Conservation (phyloP, 2,797 vertebrate genomes). For the Agapornis canus region DNA sequence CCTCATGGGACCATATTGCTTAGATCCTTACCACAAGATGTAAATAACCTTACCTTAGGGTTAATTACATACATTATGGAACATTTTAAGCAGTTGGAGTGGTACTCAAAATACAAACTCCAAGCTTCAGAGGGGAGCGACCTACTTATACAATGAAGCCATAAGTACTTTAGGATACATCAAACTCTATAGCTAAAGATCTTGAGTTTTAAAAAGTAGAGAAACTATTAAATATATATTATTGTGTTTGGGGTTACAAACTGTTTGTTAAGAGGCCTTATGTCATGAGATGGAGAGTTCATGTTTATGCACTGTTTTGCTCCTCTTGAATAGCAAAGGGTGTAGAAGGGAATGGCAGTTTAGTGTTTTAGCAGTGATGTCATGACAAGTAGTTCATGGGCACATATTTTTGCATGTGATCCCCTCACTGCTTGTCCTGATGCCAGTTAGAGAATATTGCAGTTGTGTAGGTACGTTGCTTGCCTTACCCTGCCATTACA, state of each 20-base stretch:
- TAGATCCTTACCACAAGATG: background rate
- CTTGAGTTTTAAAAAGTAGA: background rate
- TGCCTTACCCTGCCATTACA: conserved; percentile 12
- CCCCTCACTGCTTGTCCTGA: background rate
- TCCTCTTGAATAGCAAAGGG: background rate
- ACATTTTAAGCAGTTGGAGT: background rate
- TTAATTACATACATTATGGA: background rate
- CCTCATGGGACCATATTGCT: background rate
- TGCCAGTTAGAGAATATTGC: background rate
- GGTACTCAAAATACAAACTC: background rate
- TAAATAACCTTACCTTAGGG: background rate
- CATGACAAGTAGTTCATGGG: background rate
- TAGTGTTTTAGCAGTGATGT: background rate
- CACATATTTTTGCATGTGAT: background rate
- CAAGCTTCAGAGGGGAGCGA: background rate
- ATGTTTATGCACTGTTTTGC: background rate
- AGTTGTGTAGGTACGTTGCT: background rate
- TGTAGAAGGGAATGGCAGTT: background rate
- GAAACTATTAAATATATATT: background rate
- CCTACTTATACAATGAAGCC: background rate
- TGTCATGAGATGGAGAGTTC: background rate
- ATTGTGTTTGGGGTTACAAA: background rate
- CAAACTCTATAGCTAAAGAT: background rate
- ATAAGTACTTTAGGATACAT: background rate
- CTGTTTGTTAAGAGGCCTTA: background rate